These are phyloP conservation scores for Dolichomitus sp. DNA, from an alignment of 2,888 invertebrate genomes.

Conservation along the genomic window DNA sequence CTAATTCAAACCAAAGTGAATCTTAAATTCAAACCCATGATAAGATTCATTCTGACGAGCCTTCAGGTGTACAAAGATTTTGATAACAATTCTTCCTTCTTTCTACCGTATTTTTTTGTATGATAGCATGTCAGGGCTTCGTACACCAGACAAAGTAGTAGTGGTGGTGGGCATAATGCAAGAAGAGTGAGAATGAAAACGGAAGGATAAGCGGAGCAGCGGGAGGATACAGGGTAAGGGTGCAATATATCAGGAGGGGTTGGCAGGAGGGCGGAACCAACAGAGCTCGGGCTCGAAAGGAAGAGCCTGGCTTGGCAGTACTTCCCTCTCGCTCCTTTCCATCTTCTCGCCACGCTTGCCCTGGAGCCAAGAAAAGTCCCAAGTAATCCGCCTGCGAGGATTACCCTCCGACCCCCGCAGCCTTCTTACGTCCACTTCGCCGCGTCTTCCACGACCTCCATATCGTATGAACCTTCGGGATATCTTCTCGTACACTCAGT, in stretches of 20 bases:
- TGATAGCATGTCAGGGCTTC: conserved; percentile 32
- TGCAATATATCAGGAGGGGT: conserved; percentile 80
- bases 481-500: conserved; percentile 43
- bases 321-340: conserved; percentile 67
- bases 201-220: conserved; percentile 62
- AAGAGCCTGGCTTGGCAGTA: conserved; percentile 75
- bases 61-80: neutral
- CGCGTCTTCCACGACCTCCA: conserved; percentile 52
- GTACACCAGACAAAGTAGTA: conserved; percentile 19
- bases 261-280: conserved; percentile 75
- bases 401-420: conserved; percentile 76
- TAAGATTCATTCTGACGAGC: neutral
- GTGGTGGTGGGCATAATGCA: conserved; percentile 55
- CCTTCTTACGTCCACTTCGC: conserved; percentile 59
- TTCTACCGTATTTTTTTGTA: conserved; percentile 30
- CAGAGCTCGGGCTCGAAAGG: conserved; percentile 71
- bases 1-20: too few relatives aligned
- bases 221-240: conserved; percentile 73
- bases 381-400: conserved; percentile 83
- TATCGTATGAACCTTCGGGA: conserved; percentile 53
- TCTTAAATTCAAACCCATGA: too few relatives aligned
- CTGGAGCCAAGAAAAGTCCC: conserved; percentile 80
- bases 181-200: conserved; percentile 55
- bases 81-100: conserved; percentile 24
- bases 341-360: conserved; percentile 32